Evolutionary conservation across 2,888 invertebrate genomes (phyloP).

Genomic region (Cephonodes hylas): DNA sequence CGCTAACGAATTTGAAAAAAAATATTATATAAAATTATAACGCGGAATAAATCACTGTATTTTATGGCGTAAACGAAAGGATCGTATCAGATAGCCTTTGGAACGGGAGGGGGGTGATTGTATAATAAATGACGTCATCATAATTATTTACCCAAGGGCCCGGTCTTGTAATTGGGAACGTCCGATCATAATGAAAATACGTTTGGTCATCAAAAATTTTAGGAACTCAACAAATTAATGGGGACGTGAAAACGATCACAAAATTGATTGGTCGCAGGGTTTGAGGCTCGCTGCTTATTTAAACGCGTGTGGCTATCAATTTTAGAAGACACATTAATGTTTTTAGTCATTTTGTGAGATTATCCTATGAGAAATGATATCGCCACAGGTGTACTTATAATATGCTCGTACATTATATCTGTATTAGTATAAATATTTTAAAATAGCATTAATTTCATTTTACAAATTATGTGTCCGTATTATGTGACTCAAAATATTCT

Average conservation of each 20-base stretch:
- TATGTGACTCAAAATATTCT: too few relatives aligned
- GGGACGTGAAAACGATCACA: not conserved
- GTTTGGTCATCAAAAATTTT: slow-evolving; percentile 4
- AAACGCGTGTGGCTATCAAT: not conserved
- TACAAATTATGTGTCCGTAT: too few relatives aligned
- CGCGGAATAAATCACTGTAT: slow-evolving; percentile 13
- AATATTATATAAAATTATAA: slow-evolving; percentile 6
- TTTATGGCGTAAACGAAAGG: slow-evolving; percentile 8
- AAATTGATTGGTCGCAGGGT: not conserved
- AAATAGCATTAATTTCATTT: too few relatives aligned
- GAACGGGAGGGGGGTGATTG: not conserved
- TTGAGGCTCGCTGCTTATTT: not conserved
- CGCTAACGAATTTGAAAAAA: slow-evolving; percentile 12
- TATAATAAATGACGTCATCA: slow-evolving; percentile 6
- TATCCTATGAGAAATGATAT: too few relatives aligned
- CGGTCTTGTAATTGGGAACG: slow-evolving; percentile 7
- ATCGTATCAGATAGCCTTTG: slow-evolving; percentile 3
- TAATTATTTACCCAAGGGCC: slow-evolving; percentile 6
- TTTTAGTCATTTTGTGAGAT: not conserved
- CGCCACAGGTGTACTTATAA: too few relatives aligned
- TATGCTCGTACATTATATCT: too few relatives aligned
- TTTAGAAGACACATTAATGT: not conserved
- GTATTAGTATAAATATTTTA: too few relatives aligned
- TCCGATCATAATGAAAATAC: slow-evolving; percentile 1
- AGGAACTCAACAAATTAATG: slow-evolving; percentile 1